These are phyloP conservation scores for Amphipoea lucens DNA, from an alignment of 2,888 invertebrate genomes.

Conservation along the genomic window DNA sequence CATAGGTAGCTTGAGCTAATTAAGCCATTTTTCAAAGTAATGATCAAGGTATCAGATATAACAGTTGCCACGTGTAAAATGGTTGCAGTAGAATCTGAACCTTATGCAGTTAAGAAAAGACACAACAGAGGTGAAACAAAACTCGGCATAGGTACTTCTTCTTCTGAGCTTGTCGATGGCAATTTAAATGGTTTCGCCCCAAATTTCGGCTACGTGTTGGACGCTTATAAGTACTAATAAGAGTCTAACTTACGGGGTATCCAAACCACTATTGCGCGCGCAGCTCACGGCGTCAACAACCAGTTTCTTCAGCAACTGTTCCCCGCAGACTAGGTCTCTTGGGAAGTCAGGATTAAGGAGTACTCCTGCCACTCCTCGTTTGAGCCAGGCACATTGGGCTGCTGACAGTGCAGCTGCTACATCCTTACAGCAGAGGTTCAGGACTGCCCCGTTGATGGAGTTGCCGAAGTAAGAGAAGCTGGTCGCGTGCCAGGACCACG, in stretches of 20 bases:
- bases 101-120: neutral
- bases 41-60: neutral
- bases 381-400: slow-evolving; percentile 82
- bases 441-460: slow-evolving; percentile 74
- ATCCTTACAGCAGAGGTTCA: slow-evolving; percentile 83
- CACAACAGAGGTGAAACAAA: neutral
- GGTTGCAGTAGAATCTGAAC: neutral
- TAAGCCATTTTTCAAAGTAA: neutral
- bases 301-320: slow-evolving; percentile 77
- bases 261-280: slow-evolving; percentile 75
- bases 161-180: neutral
- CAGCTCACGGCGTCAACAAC: slow-evolving; percentile 80
- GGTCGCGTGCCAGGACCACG: slow-evolving; percentile 80
- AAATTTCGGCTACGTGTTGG: neutral
- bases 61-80: neutral
- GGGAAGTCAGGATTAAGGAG: slow-evolving; percentile 80
- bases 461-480: slow-evolving; percentile 77
- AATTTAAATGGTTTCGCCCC: neutral
- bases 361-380: slow-evolving; percentile 80
- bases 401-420: slow-evolving; percentile 75
- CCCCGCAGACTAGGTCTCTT: slow-evolving; percentile 74
- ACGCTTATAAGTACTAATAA: neutral
- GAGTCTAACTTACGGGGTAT: slow-evolving; percentile 78
- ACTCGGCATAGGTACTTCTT: neutral
- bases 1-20: neutral